Conservation (phyloP, 2,797 vertebrate species). For the Lutjanus campechanus region DNA sequence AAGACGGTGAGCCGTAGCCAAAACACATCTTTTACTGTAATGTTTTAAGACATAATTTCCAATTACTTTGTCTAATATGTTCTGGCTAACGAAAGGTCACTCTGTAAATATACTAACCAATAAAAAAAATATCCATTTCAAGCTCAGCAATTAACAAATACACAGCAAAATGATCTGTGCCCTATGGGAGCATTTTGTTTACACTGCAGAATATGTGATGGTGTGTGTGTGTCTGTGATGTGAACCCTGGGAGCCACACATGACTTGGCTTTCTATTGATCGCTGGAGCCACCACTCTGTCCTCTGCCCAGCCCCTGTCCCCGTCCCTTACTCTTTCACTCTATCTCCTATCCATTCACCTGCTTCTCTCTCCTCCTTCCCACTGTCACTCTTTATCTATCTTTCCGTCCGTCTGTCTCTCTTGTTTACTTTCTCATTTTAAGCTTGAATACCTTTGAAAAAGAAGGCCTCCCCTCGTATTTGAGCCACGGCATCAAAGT, state of each 20-base stretch:
- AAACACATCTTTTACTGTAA: background rate
- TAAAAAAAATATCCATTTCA: slow-evolving; percentile 37
- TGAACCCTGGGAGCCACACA: slow-evolving; percentile 49
- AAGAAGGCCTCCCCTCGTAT: slow-evolving; percentile 99
- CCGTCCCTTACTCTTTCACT: slow-evolving; percentile 18
- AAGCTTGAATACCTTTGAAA: slow-evolving; percentile 74
- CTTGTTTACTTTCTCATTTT: slow-evolving; percentile 23
- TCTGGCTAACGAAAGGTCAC: background rate
- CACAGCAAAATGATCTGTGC: slow-evolving; percentile 13
- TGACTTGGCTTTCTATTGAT: slow-evolving; percentile 59
- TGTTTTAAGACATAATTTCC: background rate
- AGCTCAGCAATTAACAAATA: slow-evolving; percentile 18
- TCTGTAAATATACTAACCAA: slow-evolving; percentile 10
- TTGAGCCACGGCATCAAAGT: slow-evolving; percentile 94
- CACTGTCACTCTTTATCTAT: slow-evolving; percentile 11
- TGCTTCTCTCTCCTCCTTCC: slow-evolving; percentile 15
- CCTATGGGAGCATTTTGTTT: slow-evolving; percentile 41
- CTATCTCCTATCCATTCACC: slow-evolving; percentile 43
- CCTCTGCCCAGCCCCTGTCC: background rate
- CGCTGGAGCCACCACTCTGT: slow-evolving; percentile 24
- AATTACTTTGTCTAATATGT: background rate
- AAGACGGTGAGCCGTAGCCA: background rate
- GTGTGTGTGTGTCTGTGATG: slow-evolving; percentile 43
- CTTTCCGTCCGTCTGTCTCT: background rate
- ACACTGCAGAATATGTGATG: slow-evolving; percentile 26